Conservation (phyloP, 2,888 invertebrate genomes). For the Scaptomyza tumidula region DNA sequence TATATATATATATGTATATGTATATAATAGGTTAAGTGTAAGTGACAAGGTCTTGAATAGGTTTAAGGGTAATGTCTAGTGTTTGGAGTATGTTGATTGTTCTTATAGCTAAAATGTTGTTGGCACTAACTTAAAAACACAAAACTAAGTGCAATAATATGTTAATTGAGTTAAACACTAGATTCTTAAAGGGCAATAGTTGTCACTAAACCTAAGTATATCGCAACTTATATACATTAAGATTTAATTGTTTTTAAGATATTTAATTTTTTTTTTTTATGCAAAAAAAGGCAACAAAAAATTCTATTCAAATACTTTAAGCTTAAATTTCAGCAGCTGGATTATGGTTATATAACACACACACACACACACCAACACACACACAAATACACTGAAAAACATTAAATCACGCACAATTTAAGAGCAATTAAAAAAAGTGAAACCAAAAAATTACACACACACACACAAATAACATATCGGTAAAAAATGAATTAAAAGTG, state of each 20-base stretch:
- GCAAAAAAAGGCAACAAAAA: background rate
- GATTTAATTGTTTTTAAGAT: slow-evolving; percentile 12
- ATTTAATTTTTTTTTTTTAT: background rate
- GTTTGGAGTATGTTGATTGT: slow-evolving; percentile 38
- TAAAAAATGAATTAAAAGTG: slow-evolving; percentile 62
- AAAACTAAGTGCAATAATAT: slow-evolving; percentile 42
- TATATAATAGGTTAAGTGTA: slow-evolving; percentile 32
- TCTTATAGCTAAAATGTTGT: slow-evolving; percentile 46
- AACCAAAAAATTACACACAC: background rate
- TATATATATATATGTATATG: slow-evolving; percentile 21
- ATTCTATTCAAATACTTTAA: slow-evolving; percentile 18
- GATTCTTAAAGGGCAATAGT: background rate
- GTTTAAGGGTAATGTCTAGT: slow-evolving; percentile 36
- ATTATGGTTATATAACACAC: slow-evolving; percentile 7
- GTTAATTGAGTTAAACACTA: slow-evolving; percentile 31
- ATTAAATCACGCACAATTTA: slow-evolving; percentile 1
- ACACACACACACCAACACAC: slow-evolving; percentile 2
- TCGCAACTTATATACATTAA: background rate
- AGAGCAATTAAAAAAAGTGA: background rate
- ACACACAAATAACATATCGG: slow-evolving; percentile 56
- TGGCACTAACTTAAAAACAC: slow-evolving; percentile 8
- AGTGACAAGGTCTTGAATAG: slow-evolving; percentile 42
- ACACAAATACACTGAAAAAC: slow-evolving; percentile 2
- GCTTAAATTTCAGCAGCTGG: slow-evolving; percentile 20
- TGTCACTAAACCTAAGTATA: slow-evolving; percentile 2